A percentile compares a stretch with the other conserved stretches of the same genome.
These are phyloP conservation scores for Brachylomia viminalis DNA, from an alignment of 2,888 invertebrate species.

Conservation along the genomic window DNA sequence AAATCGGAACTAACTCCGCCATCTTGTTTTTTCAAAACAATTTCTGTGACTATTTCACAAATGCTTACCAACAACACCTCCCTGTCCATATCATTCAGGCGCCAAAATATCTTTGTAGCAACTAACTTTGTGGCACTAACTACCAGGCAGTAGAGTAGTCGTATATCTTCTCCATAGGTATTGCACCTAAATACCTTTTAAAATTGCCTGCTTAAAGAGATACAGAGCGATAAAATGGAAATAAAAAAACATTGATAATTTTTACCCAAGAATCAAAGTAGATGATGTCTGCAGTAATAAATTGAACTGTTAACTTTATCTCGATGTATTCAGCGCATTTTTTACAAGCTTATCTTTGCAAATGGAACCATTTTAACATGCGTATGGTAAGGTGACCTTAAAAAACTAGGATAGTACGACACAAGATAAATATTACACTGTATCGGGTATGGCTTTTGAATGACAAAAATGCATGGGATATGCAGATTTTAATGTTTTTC, in stretches of 20 bases:
- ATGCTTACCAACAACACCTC: not conserved
- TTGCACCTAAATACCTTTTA: not conserved
- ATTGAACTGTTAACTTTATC: slow-evolving; percentile 54
- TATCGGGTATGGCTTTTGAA: slow-evolving; percentile 8
- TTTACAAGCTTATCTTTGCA: slow-evolving; percentile 52
- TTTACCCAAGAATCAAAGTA: slow-evolving; percentile 29
- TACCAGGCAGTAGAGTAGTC: not conserved
- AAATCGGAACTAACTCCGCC: not conserved
- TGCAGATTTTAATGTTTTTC: not conserved
- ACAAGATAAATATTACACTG: slow-evolving; percentile 19
- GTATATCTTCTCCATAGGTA: not conserved
- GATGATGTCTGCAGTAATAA: slow-evolving; percentile 49
- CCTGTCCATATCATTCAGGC: not conserved
- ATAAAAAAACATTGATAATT: slow-evolving; percentile 16
- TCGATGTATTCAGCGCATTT: slow-evolving; percentile 49
- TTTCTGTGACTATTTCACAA: not conserved
- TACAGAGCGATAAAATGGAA: slow-evolving; percentile 6
- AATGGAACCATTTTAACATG: slow-evolving; percentile 48
- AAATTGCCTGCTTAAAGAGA: slow-evolving; percentile 11
- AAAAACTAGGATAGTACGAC: slow-evolving; percentile 35
- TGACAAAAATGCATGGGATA: slow-evolving; percentile 14
- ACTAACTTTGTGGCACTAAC: not conserved
- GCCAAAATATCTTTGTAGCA: not conserved
- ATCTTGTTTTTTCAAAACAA: not conserved
- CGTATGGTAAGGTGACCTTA: slow-evolving; percentile 40